phyloP scores from a whole-genome alignment of 2,113 vertebrate species.

The Phylloscopus trochilus region DNA sequence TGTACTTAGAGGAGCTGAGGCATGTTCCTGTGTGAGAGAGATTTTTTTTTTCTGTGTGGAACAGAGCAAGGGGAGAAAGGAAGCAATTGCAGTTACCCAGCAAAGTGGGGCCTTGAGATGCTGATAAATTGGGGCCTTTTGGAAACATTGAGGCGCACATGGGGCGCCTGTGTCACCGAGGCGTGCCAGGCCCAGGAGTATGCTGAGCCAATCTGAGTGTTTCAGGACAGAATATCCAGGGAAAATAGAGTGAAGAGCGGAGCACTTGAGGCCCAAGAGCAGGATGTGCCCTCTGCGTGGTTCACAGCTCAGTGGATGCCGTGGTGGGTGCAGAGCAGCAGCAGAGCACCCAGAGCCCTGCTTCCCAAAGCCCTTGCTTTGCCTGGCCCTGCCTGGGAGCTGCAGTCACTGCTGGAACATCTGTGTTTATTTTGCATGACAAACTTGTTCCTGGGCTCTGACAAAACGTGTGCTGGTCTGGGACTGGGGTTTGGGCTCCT shows the following conservation, averaged over 20 bases:
- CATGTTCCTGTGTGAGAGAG: background rate
- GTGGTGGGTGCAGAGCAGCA: fast-evolving
- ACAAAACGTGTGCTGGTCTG: constrained; percentile 63
- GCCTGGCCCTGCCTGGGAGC: constrained; percentile 32
- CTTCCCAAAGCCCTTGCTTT: constrained; percentile 2
- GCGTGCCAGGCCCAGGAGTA: background rate
- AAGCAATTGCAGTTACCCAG: background rate
- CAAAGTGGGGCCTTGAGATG: background rate
- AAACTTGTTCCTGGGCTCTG: constrained; percentile 62
- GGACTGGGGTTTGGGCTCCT: constrained; percentile 60
- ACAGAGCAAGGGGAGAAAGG: background rate
- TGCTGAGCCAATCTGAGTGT: background rate
- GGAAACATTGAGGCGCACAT: background rate
- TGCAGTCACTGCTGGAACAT: constrained; percentile 59
- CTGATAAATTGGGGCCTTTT: background rate
- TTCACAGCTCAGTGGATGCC: fast-evolving
- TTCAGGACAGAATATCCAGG: background rate
- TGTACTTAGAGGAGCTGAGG: background rate
- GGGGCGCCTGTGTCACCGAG: background rate
- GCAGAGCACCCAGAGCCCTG: background rate
- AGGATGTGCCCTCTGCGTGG: background rate
- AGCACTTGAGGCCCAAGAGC: background rate
- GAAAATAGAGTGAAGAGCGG: background rate
- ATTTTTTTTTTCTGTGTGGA: background rate
- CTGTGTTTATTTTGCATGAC: constrained; percentile 82